phyloP scores from a whole-genome alignment of 2,888 invertebrate species.

The Deroplatys truncata region DNA sequence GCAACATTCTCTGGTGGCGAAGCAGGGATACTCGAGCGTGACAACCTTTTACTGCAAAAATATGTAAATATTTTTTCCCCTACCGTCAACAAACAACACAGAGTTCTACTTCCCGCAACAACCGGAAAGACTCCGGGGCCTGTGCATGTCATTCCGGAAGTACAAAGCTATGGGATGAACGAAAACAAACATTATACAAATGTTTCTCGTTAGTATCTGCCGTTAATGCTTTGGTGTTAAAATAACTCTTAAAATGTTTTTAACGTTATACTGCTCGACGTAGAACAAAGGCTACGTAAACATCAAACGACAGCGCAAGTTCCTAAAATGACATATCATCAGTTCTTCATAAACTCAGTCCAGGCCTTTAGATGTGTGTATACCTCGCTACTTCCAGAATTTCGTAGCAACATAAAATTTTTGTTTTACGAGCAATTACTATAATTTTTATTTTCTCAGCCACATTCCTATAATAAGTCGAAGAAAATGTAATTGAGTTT shows the following conservation, averaged over 20 bases:
- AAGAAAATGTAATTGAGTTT: too few relatives aligned
- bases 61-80: conserved; percentile 4
- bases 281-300: not conserved
- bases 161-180: not conserved
- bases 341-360: too few relatives aligned
- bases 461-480: too few relatives aligned
- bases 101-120: not conserved
- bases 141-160: not conserved
- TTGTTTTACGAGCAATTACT: too few relatives aligned
- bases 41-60: conserved; percentile 1
- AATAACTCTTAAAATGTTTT: not conserved
- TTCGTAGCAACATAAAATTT: too few relatives aligned
- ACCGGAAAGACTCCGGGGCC: not conserved
- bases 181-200: not conserved
- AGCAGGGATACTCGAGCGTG: not conserved
- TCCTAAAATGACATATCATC: too few relatives aligned
- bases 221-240: not conserved
- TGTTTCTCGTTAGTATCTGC: not conserved
- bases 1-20: not conserved
- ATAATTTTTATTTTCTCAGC: too few relatives aligned
- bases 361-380: too few relatives aligned
- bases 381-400: too few relatives aligned
- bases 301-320: too few relatives aligned
- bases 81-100: not conserved
- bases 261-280: not conserved